Base-by-base conservation (phyloP, 2,797 vertebrate species). In the Nyctibius grandis region DNA sequence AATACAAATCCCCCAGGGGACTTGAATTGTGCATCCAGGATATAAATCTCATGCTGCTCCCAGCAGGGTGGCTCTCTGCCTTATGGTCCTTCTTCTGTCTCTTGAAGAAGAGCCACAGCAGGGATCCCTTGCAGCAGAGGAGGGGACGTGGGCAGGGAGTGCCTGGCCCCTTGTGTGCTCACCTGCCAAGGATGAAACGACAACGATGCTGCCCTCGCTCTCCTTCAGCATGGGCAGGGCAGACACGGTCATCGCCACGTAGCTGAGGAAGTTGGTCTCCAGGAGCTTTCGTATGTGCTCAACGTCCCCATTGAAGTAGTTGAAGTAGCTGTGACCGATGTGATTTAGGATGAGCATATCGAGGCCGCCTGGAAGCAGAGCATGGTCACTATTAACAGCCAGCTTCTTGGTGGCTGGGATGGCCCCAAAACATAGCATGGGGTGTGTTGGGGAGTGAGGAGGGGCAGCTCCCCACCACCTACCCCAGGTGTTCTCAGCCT, bases 291-390 rank as follows among this genome's bases (percentile, higher is more conserved):
- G 96, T 20, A 98, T 3, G 0, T 93, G 25, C 4, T 4, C 90
- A 29, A 98, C 40, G 0, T 98, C 95, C 11, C 89, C 88, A 0
- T 86, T 14, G 44, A 98, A 98, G 77, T 67, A 92, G 33, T 2
- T 6, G 92, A 98, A n/a, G 50, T 78, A 2, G 15, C 0, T 11
- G 3, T 2, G 11, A 64, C 91, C 87, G 25, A 98, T 94, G 84
- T 98, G 98, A 85, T 98, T 98, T 14, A 98, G 95, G 89, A 98
- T 98, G 44, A 98, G 97, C 98, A 98, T 98, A 56, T 98, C 98
- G 3, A 98, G 93, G 40, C 97, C 98, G 1, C 98, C 98, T 98
- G 92, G 13, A 96, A 85, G 73, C 93, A 93, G 20, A 92, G 56
- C 5, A 3, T 1, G 9, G 54, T 47, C 47, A 68, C 50, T 79